Conservation (phyloP, 2,113 vertebrate species). For the Gobio gobio region DNA sequence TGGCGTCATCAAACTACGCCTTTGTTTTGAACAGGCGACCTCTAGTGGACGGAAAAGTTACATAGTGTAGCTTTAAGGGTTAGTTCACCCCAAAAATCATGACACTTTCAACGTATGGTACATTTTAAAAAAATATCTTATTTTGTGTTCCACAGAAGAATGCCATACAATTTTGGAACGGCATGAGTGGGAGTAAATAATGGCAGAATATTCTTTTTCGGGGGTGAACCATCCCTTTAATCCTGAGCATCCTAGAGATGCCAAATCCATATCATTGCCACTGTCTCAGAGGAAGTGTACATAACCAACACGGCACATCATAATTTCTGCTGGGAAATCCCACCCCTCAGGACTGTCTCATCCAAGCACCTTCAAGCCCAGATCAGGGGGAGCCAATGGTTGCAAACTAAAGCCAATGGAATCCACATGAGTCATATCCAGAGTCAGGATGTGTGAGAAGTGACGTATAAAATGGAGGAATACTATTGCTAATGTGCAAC, state of each 20-base stretch:
- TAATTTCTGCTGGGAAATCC: slow-evolving; percentile 55
- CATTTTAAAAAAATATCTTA: background rate
- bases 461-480: slow-evolving; percentile 26
- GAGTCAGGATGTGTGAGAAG: slow-evolving; percentile 18
- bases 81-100: background rate
- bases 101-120: background rate
- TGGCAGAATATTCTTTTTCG: background rate
- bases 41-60: too few relatives aligned
- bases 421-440: slow-evolving; percentile 47
- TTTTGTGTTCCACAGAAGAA: background rate
- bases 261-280: slow-evolving; percentile 11
- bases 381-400: background rate
- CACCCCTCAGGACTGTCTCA: background rate
- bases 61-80: background rate
- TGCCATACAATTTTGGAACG: background rate
- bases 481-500: slow-evolving; percentile 18
- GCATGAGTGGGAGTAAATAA: background rate
- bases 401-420: slow-evolving; percentile 35
- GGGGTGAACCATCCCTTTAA: background rate
- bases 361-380: slow-evolving; percentile 34
- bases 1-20: too few relatives aligned
- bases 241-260: slow-evolving; percentile 41
- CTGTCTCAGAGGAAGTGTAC: slow-evolving; percentile 26
- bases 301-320: slow-evolving; percentile 30
- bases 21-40: too few relatives aligned